These are phyloP conservation scores for Oreochromis spilurus DNA, from an alignment of 2,113 vertebrate genomes.

Conservation along the genomic window DNA sequence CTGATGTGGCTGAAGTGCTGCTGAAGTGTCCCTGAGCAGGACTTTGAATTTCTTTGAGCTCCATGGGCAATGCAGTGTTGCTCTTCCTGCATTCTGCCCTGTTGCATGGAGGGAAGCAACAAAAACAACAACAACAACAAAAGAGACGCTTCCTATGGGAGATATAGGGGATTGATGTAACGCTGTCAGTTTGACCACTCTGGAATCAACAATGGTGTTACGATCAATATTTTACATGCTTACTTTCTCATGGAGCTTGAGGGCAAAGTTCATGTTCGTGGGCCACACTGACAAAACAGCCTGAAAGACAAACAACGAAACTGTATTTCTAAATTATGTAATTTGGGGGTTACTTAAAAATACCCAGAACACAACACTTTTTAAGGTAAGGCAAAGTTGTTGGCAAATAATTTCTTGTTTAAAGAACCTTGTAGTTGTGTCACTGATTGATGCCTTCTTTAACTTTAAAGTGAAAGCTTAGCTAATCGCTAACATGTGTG, in stretches of 20 bases:
- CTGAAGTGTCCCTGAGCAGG: conserved; percentile 38
- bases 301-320: background rate
- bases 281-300: background rate
- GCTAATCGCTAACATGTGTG: background rate
- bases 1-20: background rate
- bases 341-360: background rate
- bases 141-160: background rate
- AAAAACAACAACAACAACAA: background rate
- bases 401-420: background rate
- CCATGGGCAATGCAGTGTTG: background rate
- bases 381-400: background rate
- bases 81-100: conserved; percentile 8
- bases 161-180: background rate
- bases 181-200: conserved; percentile 27
- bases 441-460: background rate
- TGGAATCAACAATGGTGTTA: conserved; percentile 1
- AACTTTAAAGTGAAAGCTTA: background rate
- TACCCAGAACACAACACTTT: background rate
- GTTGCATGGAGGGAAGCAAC: background rate
- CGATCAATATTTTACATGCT: conserved; percentile 49
- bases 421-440: background rate
- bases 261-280: background rate
- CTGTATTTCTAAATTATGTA: background rate
- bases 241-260: background rate
- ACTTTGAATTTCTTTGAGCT: conserved; percentile 30